Evolutionary conservation across 1,140 invertebrate species (phyloP), one percentile per base, ranked within the genome.

Genomic region (Conus ventricosus): DNA sequence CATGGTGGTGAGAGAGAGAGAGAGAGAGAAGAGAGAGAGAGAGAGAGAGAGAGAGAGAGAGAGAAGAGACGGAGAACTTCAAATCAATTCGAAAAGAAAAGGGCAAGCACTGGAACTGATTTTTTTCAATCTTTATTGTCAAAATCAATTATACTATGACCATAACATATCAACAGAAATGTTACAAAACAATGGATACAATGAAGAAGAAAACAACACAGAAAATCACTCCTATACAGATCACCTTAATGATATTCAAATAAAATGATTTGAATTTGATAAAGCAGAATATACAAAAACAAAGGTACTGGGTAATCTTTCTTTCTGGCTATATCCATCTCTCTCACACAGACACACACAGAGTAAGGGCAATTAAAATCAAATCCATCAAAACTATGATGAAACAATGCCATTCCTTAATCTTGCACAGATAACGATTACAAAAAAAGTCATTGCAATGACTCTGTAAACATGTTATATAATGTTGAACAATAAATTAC

Each of bases 61-160:
- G 39, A 39, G 39, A 39, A 1, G 39, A 39, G 3, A 39, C 39
- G 3, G 39, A 39, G 39, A 39, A 39, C 39, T 39, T 39, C 39
- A 3, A 39, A 39, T 39, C 39, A 39, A 39, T 39, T 39, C 39
- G 39, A 39, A 39, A 39, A 39, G 39, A 39, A 39, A 39, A 39
- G 39, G 39, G 39, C 39, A 39, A 39, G 39, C 39, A 39, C 39
- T 39, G 39, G 3, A 39, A 39, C 39, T 39, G 39, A 39, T 39
- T 39, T 82, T 82, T 71, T 71, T 23, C 10, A 1, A 53, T 81
- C 15, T 81, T 81, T 81, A 81, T 81, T 81, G 51, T 81, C 51
- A 55, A 81, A 81, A 81, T 81, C 39, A 81, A 81, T 54, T 23
- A 54, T 23, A 54, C 76, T 51, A 78, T 78, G 76, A 78, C 25